phyloP scores from a whole-genome alignment of 2,113 vertebrate species.

The Cinclus mexicanus region DNA sequence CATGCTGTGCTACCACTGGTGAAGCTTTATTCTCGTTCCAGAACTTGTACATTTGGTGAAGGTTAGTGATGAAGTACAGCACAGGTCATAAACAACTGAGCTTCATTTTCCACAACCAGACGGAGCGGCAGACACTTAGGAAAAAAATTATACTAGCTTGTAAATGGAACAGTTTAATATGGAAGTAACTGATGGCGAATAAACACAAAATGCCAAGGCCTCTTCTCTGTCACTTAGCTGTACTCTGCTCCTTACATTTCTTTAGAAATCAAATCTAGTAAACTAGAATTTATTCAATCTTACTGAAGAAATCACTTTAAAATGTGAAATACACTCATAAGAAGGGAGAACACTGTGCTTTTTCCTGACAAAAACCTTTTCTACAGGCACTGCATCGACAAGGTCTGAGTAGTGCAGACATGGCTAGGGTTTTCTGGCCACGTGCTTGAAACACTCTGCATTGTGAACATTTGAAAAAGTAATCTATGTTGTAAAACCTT shows the following conservation, averaged over 20 bases:
- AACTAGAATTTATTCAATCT: constrained; percentile 19
- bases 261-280: constrained; percentile 1
- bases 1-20: neutral
- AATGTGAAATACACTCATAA: neutral
- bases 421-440: neutral
- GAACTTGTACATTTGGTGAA: constrained; percentile 10
- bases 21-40: constrained; percentile 38
- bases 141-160: constrained; percentile 7
- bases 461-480: neutral
- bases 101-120: constrained; percentile 22
- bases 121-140: neutral
- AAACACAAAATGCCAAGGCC: neutral
- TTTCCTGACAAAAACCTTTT: neutral
- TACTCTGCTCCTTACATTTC: neutral
- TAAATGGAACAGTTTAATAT: constrained; percentile 37
- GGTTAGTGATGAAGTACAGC: constrained; percentile 8
- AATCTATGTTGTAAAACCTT: neutral
- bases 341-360: neutral
- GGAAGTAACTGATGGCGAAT: constrained; percentile 3
- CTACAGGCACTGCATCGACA: neutral
- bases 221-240: neutral
- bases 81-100: constrained; percentile 26
- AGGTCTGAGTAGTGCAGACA: neutral
- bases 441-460: neutral
- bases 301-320: neutral